A percentile compares a stretch with the other conserved stretches of the same genome.
These are phyloP conservation scores for Coelinius sp. DNA, from an alignment of 2,888 invertebrate species.

Conservation along the genomic window DNA sequence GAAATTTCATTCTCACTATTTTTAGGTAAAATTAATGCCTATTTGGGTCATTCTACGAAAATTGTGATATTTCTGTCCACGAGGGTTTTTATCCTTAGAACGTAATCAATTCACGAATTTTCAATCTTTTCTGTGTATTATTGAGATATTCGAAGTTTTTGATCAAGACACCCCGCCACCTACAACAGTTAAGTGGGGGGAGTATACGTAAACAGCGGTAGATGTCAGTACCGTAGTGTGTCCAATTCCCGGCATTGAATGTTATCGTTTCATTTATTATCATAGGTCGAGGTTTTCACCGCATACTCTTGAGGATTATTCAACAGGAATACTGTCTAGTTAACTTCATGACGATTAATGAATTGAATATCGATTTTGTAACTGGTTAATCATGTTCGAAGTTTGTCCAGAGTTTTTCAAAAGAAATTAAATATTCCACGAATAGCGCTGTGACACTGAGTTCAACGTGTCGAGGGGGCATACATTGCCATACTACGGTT, in stretches of 20 bases:
- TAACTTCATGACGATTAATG: too few species aligned
- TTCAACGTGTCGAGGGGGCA: too few species aligned
- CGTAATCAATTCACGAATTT: background rate
- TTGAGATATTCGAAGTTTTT: background rate
- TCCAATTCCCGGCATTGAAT: background rate
- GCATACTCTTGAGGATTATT: constrained; percentile 9
- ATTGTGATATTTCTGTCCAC: background rate
- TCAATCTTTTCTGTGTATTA: background rate
- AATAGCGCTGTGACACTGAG: too few species aligned
- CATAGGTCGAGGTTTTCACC: background rate
- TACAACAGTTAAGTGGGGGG: background rate
- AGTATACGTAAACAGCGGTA: background rate
- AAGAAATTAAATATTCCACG: too few species aligned
- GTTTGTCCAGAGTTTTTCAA: too few species aligned
- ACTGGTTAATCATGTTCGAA: too few species aligned
- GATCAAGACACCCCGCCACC: background rate
- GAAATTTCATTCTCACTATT: too few species aligned
- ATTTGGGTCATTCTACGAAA: background rate
- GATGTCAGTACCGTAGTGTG: background rate
- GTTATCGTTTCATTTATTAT: background rate
- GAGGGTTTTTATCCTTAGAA: background rate
- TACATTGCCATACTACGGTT: too few species aligned
- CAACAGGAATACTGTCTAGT: background rate
- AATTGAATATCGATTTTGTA: too few species aligned
- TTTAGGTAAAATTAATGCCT: too few species aligned